Evolutionary conservation across 2,113 vertebrate genomes (phyloP).

Genomic region (Carlito syrichta): DNA sequence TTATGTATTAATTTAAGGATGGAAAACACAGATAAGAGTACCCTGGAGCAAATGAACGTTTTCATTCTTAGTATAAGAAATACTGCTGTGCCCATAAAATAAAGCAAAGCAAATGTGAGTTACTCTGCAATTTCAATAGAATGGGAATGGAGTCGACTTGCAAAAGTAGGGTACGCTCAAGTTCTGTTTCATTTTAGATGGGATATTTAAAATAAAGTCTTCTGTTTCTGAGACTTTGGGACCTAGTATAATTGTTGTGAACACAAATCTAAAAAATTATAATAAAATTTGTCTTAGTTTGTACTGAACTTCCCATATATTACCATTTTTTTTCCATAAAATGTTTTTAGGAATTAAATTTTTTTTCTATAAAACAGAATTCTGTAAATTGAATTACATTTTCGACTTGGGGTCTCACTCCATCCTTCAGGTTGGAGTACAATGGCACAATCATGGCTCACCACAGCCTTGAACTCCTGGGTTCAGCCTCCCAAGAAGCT

Average conservation of each 20-base stretch:
- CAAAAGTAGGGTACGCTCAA: neutral
- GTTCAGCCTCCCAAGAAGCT: no score
- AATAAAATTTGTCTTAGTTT: neutral
- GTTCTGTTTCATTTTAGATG: neutral
- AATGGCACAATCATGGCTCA: no score
- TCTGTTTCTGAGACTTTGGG: neutral
- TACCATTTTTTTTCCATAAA: neutral
- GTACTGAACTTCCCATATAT: neutral
- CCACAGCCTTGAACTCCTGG: no score
- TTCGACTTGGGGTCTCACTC: no score
- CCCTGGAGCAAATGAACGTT: neutral
- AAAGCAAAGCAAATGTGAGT: neutral
- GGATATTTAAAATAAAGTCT: neutral
- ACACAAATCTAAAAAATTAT: neutral
- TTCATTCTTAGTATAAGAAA: constrained; percentile 8
- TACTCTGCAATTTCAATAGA: neutral
- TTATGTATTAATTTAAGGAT: constrained; percentile 10
- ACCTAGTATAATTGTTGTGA: neutral
- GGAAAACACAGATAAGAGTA: constrained; percentile 1
- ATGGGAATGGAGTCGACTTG: neutral
- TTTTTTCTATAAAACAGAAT: neutral
- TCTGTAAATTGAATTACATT: neutral
- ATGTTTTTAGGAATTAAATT: neutral
- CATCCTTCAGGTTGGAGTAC: no score
- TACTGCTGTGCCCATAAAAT: neutral